Conservation (phyloP, 1,140 invertebrate species). For the Triops longicaudatus region DNA sequence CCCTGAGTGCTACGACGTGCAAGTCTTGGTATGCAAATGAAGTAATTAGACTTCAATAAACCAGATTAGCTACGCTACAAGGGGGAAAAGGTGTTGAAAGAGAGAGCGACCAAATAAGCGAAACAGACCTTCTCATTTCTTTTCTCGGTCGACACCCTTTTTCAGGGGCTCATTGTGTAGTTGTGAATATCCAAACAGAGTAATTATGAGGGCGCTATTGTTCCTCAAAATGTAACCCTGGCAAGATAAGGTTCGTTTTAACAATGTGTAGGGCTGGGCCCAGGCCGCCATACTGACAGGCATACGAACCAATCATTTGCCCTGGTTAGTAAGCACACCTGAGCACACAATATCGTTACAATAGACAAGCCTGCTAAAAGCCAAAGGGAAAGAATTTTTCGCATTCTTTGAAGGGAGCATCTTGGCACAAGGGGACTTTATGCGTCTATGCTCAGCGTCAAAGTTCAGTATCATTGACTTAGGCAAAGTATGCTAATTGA, state of each 20-base stretch:
- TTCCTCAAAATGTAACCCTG: background rate
- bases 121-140: background rate
- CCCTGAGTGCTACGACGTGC: background rate
- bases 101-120: background rate
- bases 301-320: constrained; percentile 2
- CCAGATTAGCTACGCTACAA: background rate
- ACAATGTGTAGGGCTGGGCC: background rate
- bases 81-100: background rate
- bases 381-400: too few relatives aligned
- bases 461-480: background rate
- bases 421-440: too few relatives aligned
- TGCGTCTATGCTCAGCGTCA: too few relatives aligned
- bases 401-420: too few relatives aligned
- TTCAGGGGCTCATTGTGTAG: background rate
- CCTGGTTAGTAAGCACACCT: background rate
- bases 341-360: background rate
- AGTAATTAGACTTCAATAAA: constrained; percentile 16
- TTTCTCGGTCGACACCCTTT: background rate
- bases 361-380: too few relatives aligned
- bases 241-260: background rate
- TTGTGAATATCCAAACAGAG: background rate
- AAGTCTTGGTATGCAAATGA: constrained; percentile 8
- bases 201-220: constrained; percentile 2
- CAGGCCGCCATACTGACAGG: constrained; percentile 9
- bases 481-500: background rate